Evolutionary conservation across 2,888 invertebrate species (phyloP).

Genomic region (Coremacera marginata): DNA sequence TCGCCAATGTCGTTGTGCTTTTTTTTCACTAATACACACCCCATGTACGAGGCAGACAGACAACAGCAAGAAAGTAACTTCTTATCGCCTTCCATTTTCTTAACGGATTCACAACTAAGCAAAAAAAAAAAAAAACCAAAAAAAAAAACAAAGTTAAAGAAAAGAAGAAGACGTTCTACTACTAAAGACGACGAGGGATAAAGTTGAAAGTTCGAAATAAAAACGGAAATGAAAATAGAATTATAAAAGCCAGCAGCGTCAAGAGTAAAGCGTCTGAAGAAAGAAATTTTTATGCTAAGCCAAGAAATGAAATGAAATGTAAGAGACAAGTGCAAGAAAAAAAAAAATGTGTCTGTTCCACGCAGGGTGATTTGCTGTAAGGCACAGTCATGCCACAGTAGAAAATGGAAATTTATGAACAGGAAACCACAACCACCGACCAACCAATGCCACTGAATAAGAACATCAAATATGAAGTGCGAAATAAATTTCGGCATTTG

Average conservation of each 20-base stretch:
- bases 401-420: conserved; percentile 61
- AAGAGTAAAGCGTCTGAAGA: neutral
- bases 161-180: neutral
- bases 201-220: conserved; percentile 46
- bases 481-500: conserved; percentile 17
- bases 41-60: conserved; percentile 7
- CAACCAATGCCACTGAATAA: conserved; percentile 1
- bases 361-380: neutral
- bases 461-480: conserved; percentile 31
- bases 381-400: conserved; percentile 46
- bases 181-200: conserved; percentile 39
- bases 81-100: conserved; percentile 18
- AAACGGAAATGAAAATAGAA: conserved; percentile 65
- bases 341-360: too few species aligned
- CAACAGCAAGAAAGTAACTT: conserved; percentile 49
- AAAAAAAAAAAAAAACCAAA: conserved; percentile 51
- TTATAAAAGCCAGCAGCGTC: conserved; percentile 58
- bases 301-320: neutral
- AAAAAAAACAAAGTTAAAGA: neutral
- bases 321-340: neutral
- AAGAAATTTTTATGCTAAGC: neutral
- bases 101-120: conserved; percentile 53
- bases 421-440: conserved; percentile 58
- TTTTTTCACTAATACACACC: neutral
- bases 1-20: neutral